Conservation (phyloP, 1,140 invertebrate species). For the Dendroctonus valens region DNA sequence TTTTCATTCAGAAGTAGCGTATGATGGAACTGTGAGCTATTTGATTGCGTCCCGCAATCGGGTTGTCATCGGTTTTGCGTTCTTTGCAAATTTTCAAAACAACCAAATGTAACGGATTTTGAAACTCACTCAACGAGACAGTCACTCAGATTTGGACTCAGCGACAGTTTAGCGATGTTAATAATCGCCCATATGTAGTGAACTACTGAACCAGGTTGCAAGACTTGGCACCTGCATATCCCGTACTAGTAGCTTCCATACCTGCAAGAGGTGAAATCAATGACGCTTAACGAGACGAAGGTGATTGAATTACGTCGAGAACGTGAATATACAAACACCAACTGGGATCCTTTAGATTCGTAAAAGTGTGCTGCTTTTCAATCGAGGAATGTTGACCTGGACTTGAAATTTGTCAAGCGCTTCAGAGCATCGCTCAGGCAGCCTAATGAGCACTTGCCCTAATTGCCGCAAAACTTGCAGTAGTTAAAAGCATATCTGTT, state of each 20-base stretch:
- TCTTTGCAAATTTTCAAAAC: conserved; percentile 23
- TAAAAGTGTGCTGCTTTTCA: conserved; percentile 9
- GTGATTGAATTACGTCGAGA: neutral
- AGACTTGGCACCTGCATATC: conserved; percentile 2
- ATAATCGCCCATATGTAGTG: conserved; percentile 33
- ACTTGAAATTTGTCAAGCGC: neutral
- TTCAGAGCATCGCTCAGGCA: conserved; percentile 18
- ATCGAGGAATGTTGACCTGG: neutral
- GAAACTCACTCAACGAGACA: conserved; percentile 30
- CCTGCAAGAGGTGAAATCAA: conserved; percentile 40
- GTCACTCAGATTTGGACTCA: conserved; percentile 34
- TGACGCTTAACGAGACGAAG: neutral
- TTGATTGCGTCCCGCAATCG: conserved; percentile 4
- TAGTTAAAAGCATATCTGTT: conserved; percentile 19
- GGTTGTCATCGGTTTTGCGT: neutral
- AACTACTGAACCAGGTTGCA: conserved; percentile 10
- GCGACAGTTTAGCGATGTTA: conserved; percentile 30
- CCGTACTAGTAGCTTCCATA: conserved; percentile 43
- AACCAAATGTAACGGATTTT: conserved; percentile 33
- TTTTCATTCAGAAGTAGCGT: conserved; percentile 13
- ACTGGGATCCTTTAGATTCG: conserved; percentile 11
- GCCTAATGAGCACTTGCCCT: conserved; percentile 24
- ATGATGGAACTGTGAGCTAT: conserved; percentile 5
- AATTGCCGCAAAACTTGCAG: conserved; percentile 31
- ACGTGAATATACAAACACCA: conserved; percentile 15